Evolutionary conservation across 2,113 vertebrate species (phyloP).

Genomic region (chimpanzee (Pan troglodytes)): NHGRI_mPanTro3-v2.1_pri NC_072416.2:52477501-52478000

Average conservation of each 20-base stretch:
- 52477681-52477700: background rate
- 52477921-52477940: background rate
- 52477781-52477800: background rate
- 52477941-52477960: background rate
- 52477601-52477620: too few relatives aligned
- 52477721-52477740: background rate
- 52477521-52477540: too few relatives aligned
- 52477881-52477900: accelerated
- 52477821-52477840: background rate
- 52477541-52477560: too few relatives aligned
- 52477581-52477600: too few relatives aligned
- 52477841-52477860: background rate
- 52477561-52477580: too few relatives aligned
- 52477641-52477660: background rate
- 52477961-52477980: background rate
- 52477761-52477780: background rate
- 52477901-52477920: background rate
- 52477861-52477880: background rate
- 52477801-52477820: background rate
- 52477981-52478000: too few relatives aligned
- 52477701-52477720: background rate
- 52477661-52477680: background rate
- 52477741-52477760: background rate
- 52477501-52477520: too few relatives aligned
- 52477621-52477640: background rate